Evolutionary conservation across 2,888 invertebrate genomes (phyloP).

Genomic region (Tyria jacobaeae): DNA sequence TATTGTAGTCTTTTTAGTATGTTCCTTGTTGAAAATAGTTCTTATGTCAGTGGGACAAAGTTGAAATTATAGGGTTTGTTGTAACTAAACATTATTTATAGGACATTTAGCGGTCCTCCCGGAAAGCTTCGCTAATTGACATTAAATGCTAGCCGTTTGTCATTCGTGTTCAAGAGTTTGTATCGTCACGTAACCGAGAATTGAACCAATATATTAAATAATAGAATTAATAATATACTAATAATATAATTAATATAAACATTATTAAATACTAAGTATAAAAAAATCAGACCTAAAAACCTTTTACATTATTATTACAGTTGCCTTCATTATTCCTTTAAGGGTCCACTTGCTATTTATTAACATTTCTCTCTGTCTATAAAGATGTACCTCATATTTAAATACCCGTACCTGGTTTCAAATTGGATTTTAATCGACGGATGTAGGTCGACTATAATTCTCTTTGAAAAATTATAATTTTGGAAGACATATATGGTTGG

Average conservation of each 20-base stretch:
- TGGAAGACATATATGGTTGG: slow-evolving; percentile 64
- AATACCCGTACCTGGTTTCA: slow-evolving; percentile 57
- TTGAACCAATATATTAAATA: slow-evolving; percentile 42
- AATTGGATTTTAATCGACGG: slow-evolving; percentile 78
- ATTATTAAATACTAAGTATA: background rate
- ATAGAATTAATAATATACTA: background rate
- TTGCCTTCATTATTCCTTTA: background rate
- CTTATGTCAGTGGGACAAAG: slow-evolving; percentile 45
- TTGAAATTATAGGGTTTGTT: slow-evolving; percentile 41
- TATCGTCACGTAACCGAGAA: slow-evolving; percentile 61
- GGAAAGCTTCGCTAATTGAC: slow-evolving; percentile 76
- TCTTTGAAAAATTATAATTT: slow-evolving; percentile 63
- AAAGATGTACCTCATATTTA: slow-evolving; percentile 32
- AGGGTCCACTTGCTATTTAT: background rate
- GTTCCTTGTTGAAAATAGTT: slow-evolving; percentile 8
- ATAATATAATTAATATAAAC: background rate
- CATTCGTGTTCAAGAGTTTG: slow-evolving; percentile 68
- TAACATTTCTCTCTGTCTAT: slow-evolving; percentile 47
- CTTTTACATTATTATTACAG: background rate
- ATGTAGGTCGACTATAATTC: slow-evolving; percentile 60
- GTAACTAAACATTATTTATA: slow-evolving; percentile 62
- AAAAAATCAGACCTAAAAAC: background rate
- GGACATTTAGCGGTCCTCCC: slow-evolving; percentile 57
- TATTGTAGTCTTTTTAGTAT: slow-evolving; percentile 21
- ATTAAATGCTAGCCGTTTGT: slow-evolving; percentile 74